Evolutionary conservation across 2,113 vertebrate genomes (phyloP), one percentile per base, ranked within the genome.

Genomic region (Planiliza haematocheilus): DNA sequence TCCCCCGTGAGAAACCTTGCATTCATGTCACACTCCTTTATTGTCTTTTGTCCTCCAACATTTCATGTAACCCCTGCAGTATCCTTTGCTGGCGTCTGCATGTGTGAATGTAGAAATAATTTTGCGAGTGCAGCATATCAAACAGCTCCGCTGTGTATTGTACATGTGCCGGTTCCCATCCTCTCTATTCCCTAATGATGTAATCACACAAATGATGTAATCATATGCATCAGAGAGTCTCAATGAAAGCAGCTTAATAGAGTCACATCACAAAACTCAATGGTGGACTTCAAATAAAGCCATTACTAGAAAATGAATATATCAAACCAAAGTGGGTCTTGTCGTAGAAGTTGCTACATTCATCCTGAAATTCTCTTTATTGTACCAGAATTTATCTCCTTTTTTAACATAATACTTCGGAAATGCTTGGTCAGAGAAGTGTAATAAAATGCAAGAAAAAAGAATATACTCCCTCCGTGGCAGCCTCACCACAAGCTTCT

Each of bases 1-100:
- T 8, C 81, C 16, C 65, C 24, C 2, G 1, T 3, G 30, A 77
- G 62, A 73, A 52, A 30, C 36, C 8, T 45, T 37, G 50, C 46
- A 36, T 76, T 67, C 63, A 72, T 24, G 42, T 51, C 45, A n/a
- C 53, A 51, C 56, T 64, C 14, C 5, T 66, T 82, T 62, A 78
- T 84, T 39, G 65, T 21, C 45, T 74, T 72, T 62, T 59, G 34
- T 72, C 50, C 42, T 63, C 34, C 39, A 68, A 58, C 46, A 79
- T 79, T 74, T 74, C 46, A 76, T 59, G 50, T 67, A 52, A 58
- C 1, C 6, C 46, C 60, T 53, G 41, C n/a, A 45, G 41, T 52
- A 43, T 76, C 45, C n/a, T 42, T 56, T 45, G 49, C 34, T 24
- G 10, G 5, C 64, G 43, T 46, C 18, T 51, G 53, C 21, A 1